Evolutionary conservation across 1,140 invertebrate species (phyloP).

Genomic region (Drosophila suzukii): DNA sequence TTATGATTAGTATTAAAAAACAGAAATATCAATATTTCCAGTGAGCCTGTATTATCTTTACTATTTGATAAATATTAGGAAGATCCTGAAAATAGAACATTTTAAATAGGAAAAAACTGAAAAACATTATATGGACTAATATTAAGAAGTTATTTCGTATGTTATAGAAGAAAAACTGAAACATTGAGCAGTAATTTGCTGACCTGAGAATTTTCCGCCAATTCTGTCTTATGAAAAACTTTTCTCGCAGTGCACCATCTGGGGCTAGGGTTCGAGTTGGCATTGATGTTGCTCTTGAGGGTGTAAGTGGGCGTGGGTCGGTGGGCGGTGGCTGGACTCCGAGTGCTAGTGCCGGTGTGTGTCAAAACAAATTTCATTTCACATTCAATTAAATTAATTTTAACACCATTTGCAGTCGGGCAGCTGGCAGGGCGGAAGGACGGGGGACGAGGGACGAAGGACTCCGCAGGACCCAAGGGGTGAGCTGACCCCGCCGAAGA

Average conservation of each 20-base stretch:
- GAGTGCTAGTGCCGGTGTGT: conserved; percentile 51
- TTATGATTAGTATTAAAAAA: no score
- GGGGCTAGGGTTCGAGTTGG: not conserved
- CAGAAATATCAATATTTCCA: no score
- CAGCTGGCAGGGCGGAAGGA: conserved; percentile 7
- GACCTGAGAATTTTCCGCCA: no score
- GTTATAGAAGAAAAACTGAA: no score
- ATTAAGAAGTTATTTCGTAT: no score
- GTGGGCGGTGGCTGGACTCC: conserved; percentile 1
- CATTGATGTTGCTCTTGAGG: conserved; percentile 35
- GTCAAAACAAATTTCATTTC: conserved; percentile 84
- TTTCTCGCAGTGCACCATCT: conserved; percentile 1
- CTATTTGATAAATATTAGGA: no score
- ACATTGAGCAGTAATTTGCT: no score
- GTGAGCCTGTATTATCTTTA: no score
- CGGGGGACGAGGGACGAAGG: not conserved
- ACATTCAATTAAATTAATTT: conserved; percentile 84
- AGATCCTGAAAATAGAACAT: no score
- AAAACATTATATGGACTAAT: no score
- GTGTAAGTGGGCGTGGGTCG: conserved; percentile 12
- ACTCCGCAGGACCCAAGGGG: conserved; percentile 23
- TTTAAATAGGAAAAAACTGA: no score
- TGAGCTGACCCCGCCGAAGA: conserved; percentile 25
- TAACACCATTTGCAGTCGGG: conserved; percentile 79
- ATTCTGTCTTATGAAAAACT: no score